phyloP scores from a whole-genome alignment of 2,113 vertebrate species.

The Bothrops jararaca region DNA sequence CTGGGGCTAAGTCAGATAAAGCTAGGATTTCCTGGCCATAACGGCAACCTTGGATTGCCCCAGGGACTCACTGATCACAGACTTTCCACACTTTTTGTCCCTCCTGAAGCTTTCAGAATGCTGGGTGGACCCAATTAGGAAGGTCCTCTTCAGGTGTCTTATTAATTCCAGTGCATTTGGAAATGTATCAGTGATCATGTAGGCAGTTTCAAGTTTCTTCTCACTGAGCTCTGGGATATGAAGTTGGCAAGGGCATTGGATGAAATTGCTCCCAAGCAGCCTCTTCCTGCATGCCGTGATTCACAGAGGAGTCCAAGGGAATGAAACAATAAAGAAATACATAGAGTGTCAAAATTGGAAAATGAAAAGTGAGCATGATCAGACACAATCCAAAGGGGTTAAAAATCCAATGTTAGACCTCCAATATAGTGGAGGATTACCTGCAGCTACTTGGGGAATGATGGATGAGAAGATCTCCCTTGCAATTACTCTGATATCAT shows the following conservation, averaged over 20 bases:
- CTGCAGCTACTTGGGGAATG: not conserved
- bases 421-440: not conserved
- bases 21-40: not conserved
- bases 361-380: not conserved
- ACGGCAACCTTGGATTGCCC: not conserved
- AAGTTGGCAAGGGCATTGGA: not conserved
- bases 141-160: not conserved
- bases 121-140: not conserved
- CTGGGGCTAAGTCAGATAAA: not conserved
- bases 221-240: not conserved
- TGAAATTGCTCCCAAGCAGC: not conserved
- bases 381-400: not conserved
- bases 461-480: not conserved
- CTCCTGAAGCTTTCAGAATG: not conserved
- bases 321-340: not conserved
- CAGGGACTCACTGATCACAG: not conserved
- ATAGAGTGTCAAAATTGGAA: not conserved
- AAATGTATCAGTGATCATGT: not conserved
- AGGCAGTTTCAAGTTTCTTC: not conserved
- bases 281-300: not conserved
- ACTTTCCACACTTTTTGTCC: not conserved
- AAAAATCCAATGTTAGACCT: not conserved
- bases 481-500: not conserved
- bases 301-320: not conserved
- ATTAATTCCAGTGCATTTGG: not conserved